Conservation (phyloP, 2,888 invertebrate species). For the Steinernema hermaphroditum region DNA sequence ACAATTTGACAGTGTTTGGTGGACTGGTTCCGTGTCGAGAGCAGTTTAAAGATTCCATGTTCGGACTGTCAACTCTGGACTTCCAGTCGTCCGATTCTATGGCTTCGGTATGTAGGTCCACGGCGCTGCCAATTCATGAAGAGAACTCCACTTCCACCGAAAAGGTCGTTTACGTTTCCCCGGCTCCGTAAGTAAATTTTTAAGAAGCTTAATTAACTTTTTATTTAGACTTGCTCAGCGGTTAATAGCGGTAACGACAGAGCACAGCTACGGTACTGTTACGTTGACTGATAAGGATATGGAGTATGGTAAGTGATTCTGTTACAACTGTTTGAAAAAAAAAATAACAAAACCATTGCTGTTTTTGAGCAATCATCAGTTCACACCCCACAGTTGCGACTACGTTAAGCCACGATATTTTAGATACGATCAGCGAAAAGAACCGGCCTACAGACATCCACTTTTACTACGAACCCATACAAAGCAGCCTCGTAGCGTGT, state of each 20-base stretch:
- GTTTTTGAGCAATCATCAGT: no score
- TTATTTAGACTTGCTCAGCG: constrained; percentile 48
- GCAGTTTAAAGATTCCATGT: constrained; percentile 37
- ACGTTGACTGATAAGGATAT: constrained; percentile 55
- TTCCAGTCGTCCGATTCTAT: constrained; percentile 32
- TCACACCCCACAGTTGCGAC: no score
- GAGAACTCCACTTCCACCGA: constrained; percentile 40
- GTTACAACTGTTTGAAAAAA: background rate
- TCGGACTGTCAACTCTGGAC: constrained; percentile 4
- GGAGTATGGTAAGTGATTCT: constrained; percentile 59
- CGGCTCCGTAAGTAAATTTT: constrained; percentile 43
- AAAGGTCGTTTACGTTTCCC: constrained; percentile 49
- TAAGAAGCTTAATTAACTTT: background rate
- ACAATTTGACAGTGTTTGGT: constrained; percentile 59
- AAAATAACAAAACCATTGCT: no score
- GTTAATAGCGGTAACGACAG: constrained; percentile 50
- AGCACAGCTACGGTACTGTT: constrained; percentile 44
- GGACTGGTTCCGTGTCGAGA: constrained; percentile 51
- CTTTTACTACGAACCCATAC: constrained; percentile 55
- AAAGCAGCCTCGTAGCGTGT: constrained; percentile 66
- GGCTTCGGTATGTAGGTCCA: constrained; percentile 54
- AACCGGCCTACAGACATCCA: constrained; percentile 59
- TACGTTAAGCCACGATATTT: no score
- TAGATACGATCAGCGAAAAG: constrained; percentile 23
- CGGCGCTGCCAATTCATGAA: constrained; percentile 51